Percentiles rank a stretch among this genome's conserved stretches.
These are phyloP conservation scores for Saturnia japonica DNA, from an alignment of 2,888 invertebrate genomes.

Conservation along the genomic window DNA sequence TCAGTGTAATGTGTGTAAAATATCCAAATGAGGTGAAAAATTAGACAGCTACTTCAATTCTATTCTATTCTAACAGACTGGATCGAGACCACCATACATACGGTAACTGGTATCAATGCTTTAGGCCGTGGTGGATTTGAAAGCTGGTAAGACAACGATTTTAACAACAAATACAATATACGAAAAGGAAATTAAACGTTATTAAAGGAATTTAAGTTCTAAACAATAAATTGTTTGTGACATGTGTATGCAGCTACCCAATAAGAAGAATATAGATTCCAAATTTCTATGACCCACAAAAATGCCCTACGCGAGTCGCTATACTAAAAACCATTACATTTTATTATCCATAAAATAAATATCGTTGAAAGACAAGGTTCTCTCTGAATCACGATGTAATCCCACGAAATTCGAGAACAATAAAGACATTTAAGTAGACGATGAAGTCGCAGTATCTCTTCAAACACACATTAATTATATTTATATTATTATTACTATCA, in stretches of 20 bases:
- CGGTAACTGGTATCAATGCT: too few species aligned
- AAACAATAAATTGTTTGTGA: neutral
- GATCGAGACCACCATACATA: neutral
- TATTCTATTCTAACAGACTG: too few species aligned
- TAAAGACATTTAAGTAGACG: constrained; percentile 16
- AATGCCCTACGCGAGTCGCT: constrained; percentile 36
- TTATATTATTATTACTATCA: neutral
- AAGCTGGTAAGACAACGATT: neutral
- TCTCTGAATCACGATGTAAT: constrained; percentile 38
- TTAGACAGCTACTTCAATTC: too few species aligned
- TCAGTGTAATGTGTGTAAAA: too few species aligned
- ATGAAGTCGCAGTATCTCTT: neutral
- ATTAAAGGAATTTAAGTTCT: neutral
- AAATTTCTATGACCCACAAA: constrained; percentile 24
- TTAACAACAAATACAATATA: neutral
- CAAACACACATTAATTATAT: constrained; percentile 3
- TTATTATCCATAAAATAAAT: constrained; percentile 42
- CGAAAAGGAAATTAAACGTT: neutral
- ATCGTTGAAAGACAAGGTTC: constrained; percentile 33
- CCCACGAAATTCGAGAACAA: constrained; percentile 39
- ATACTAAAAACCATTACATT: constrained; percentile 51
- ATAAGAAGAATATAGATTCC: neutral
- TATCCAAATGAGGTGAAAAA: neutral
- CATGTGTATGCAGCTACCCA: neutral
- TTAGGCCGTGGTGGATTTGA: neutral